Evolutionary conservation across 37 sponge, comb jelly and placozoan genomes (phyloP).

Genomic region (Bolinopsis microptera): DNA sequence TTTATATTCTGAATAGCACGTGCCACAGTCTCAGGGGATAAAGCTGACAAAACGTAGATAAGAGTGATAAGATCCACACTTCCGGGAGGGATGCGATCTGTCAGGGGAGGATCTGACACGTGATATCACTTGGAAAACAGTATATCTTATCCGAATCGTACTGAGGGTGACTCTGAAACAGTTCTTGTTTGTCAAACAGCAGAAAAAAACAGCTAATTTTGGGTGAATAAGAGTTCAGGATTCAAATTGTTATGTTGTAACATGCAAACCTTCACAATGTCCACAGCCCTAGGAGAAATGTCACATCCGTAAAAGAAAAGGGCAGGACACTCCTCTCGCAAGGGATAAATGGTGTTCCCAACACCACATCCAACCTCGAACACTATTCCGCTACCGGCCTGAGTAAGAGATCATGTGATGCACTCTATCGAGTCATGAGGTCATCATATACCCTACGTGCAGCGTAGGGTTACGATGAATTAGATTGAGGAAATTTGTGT

Average conservation of each 20-base stretch:
- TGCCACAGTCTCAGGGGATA: conserved; percentile 84
- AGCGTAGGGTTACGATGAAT: too few relatives aligned
- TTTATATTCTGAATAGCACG: conserved; percentile 53
- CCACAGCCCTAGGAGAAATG: conserved; percentile 90
- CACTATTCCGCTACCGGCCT: conserved; percentile 51
- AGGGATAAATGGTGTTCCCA: conserved; percentile 90
- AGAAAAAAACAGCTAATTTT: too few relatives aligned
- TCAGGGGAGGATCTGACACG: conserved; percentile 68
- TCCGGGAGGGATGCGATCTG: conserved; percentile 56
- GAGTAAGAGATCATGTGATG: too few relatives aligned
- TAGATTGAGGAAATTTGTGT: too few relatives aligned
- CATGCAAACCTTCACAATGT: conserved; percentile 83
- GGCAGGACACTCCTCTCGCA: conserved; percentile 77
- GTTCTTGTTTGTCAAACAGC: not conserved
- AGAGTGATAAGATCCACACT: conserved; percentile 79
- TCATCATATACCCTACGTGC: too few relatives aligned
- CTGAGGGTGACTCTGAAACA: conserved; percentile 68
- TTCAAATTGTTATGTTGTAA: too few relatives aligned
- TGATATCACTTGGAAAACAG: conserved; percentile 92
- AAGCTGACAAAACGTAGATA: conserved; percentile 93
- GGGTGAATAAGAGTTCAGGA: too few relatives aligned
- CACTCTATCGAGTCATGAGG: too few relatives aligned
- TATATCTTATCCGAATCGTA: conserved; percentile 70
- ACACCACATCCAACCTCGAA: conserved; percentile 98
- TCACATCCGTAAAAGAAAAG: conserved; percentile 94